Evolutionary conservation across 1,140 invertebrate genomes (phyloP).

Genomic region (Microplitis demolitor): DNA sequence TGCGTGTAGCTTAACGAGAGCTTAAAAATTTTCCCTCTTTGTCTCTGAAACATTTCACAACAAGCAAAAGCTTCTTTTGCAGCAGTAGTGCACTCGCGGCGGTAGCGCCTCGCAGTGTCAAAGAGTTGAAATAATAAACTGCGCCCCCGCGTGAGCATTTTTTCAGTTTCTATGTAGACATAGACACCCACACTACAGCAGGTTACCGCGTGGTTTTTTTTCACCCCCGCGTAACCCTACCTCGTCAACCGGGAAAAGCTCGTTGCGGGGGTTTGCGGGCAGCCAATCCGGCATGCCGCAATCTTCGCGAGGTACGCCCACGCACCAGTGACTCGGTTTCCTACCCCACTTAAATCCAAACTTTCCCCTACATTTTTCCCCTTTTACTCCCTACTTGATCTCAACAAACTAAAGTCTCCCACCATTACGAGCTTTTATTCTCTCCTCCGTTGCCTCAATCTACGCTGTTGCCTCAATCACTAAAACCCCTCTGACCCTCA

Average conservation of each 20-base stretch:
- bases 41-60: conserved; percentile 10
- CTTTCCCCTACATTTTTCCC: conserved; percentile 29
- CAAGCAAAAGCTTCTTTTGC: conserved; percentile 21
- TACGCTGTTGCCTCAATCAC: conserved; percentile 15
- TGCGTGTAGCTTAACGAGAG: conserved; percentile 43
- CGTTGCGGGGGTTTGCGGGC: conserved; percentile 47
- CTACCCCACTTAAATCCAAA: conserved; percentile 36
- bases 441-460: conserved; percentile 8
- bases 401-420: conserved; percentile 12
- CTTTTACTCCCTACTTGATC: not conserved
- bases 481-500: not conserved
- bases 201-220: not conserved
- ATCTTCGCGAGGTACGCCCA: conserved; percentile 54
- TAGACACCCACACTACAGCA: no score
- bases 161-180: conserved; percentile 4
- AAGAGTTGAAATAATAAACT: not conserved
- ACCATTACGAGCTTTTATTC: conserved; percentile 3
- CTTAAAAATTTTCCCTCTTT: conserved; percentile 55
- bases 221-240: not conserved
- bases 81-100: not conserved
- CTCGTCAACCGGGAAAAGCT: conserved; percentile 13
- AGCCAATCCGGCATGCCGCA: conserved; percentile 54
- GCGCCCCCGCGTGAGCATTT: conserved; percentile 42
- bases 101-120: conserved; percentile 24
- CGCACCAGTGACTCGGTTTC: conserved; percentile 51